These are phyloP conservation scores for Drosophila meridiana DNA, from an alignment of 2,888 invertebrate species.

Conservation along the genomic window DNA sequence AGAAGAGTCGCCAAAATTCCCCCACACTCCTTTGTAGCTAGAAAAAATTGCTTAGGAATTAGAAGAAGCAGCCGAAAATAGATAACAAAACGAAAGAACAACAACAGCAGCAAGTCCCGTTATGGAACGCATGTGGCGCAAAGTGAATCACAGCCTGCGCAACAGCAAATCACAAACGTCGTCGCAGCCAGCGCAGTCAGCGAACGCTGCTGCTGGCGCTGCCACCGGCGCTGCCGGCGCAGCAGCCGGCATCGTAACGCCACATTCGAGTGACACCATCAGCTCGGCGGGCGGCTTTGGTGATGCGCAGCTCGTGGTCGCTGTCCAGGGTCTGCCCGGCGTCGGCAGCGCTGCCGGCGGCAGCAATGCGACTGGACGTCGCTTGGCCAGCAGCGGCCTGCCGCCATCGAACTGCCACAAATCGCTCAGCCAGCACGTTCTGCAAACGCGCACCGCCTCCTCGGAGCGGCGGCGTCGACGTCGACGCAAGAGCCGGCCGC, in stretches of 20 bases:
- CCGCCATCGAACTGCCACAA: conserved; percentile 69
- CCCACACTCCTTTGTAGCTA: conserved; percentile 38
- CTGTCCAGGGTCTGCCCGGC: conserved; percentile 72
- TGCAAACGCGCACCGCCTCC: conserved; percentile 83
- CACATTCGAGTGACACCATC: conserved; percentile 83
- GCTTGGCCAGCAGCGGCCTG: conserved; percentile 81
- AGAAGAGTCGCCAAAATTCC: conserved; percentile 9
- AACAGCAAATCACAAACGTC: conserved; percentile 63
- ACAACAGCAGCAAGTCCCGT: background rate
- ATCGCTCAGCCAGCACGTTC: conserved; percentile 84
- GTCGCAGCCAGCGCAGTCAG: conserved; percentile 34
- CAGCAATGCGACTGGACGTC: conserved; percentile 83
- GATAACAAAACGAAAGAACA: background rate
- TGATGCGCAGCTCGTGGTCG: conserved; percentile 83
- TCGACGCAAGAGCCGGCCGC: conserved; percentile 83
- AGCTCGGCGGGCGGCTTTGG: conserved; percentile 84
- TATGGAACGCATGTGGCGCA: conserved; percentile 85
- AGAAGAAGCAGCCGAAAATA: conserved; percentile 10
- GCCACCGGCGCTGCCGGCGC: conserved; percentile 19
- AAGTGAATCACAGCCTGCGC: conserved; percentile 85
- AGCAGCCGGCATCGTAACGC: conserved; percentile 54
- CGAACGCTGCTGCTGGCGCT: conserved; percentile 14
- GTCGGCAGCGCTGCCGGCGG: conserved; percentile 59
- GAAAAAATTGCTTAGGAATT: conserved; percentile 44
- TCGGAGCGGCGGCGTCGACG: conserved; percentile 84